Evolutionary conservation across 2,113 vertebrate genomes (phyloP).

Genomic region (Pelvicachromis taeniatus): DNA sequence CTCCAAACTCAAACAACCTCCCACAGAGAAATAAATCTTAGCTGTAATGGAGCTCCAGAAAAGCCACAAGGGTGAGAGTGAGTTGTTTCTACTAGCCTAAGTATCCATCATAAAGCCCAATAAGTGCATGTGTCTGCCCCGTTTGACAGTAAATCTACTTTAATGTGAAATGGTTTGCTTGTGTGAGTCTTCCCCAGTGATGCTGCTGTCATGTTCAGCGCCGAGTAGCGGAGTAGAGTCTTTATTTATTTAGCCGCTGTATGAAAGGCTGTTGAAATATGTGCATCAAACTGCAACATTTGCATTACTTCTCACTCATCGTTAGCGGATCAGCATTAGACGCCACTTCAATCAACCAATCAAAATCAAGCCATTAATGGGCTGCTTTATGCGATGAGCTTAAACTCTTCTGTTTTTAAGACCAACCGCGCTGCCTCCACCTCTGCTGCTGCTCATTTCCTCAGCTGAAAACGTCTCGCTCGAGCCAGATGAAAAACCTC

Average conservation of each 20-base stretch:
- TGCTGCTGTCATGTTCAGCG: constrained; percentile 6
- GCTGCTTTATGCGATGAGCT: background rate
- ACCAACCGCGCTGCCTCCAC: background rate
- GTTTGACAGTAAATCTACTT: constrained; percentile 23
- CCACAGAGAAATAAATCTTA: background rate
- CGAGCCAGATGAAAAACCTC: background rate
- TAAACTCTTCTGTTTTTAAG: background rate
- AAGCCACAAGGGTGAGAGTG: background rate
- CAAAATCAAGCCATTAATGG: constrained; percentile 7
- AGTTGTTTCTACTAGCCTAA: background rate
- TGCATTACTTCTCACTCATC: background rate
- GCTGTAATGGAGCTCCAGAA: background rate
- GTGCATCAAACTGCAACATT: background rate
- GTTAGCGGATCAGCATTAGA: background rate
- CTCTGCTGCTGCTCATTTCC: background rate
- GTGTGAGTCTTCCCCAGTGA: background rate
- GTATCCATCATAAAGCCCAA: background rate
- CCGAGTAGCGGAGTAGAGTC: background rate
- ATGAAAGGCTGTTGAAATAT: background rate
- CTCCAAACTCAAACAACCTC: background rate
- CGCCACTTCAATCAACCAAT: constrained; percentile 8
- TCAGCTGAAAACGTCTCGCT: background rate
- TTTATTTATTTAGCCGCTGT: constrained; percentile 18
- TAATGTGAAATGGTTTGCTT: constrained; percentile 14
- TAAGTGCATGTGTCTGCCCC: background rate